These are phyloP conservation scores for Melipona beecheii DNA, from an alignment of 2,888 invertebrate species.

Conservation along the genomic window DNA sequence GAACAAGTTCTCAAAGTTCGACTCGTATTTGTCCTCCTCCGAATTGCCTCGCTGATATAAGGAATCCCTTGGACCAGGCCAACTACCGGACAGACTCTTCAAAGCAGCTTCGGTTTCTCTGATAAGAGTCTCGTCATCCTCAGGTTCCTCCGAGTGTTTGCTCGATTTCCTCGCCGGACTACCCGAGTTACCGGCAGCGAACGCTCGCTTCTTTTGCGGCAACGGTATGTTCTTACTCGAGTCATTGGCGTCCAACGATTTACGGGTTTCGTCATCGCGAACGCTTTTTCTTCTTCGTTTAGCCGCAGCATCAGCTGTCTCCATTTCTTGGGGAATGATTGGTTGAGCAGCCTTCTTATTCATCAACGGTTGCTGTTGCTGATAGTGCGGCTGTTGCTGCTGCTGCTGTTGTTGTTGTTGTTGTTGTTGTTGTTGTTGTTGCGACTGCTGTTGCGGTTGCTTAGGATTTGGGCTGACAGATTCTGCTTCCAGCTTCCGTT, in stretches of 20 bases:
- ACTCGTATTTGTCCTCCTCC: slow-evolving; percentile 88
- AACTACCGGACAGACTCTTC: slow-evolving; percentile 94
- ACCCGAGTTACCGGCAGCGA: slow-evolving; percentile 83
- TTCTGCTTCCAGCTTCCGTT: slow-evolving; percentile 89
- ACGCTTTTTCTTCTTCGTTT: slow-evolving; percentile 85
- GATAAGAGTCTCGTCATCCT: slow-evolving; percentile 93
- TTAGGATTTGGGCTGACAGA: slow-evolving; percentile 78
- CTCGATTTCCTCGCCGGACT: slow-evolving; percentile 83
- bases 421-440: slow-evolving; percentile 61
- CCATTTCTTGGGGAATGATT: slow-evolving; percentile 83
- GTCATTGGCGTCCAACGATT: slow-evolving; percentile 77
- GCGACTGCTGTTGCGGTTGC: slow-evolving; percentile 72
- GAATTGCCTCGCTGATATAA: slow-evolving; percentile 87
- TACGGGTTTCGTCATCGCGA: slow-evolving; percentile 80
- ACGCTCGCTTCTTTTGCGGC: slow-evolving; percentile 87
- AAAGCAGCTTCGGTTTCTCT: slow-evolving; percentile 95
- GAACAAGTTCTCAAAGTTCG: slow-evolving; percentile 93
- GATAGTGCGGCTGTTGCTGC: slow-evolving; percentile 52
- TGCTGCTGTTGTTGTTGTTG: slow-evolving; percentile 56
- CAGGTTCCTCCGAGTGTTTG: slow-evolving; percentile 83
- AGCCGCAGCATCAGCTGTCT: slow-evolving; percentile 84
- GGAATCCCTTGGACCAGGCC: slow-evolving; percentile 89
- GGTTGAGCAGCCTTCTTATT: slow-evolving; percentile 81
- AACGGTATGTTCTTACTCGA: slow-evolving; percentile 84
- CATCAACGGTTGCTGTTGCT: slow-evolving; percentile 68